phyloP scores from a whole-genome alignment of 2,888 invertebrate genomes.

The Oxyscelio sp. region DNA sequence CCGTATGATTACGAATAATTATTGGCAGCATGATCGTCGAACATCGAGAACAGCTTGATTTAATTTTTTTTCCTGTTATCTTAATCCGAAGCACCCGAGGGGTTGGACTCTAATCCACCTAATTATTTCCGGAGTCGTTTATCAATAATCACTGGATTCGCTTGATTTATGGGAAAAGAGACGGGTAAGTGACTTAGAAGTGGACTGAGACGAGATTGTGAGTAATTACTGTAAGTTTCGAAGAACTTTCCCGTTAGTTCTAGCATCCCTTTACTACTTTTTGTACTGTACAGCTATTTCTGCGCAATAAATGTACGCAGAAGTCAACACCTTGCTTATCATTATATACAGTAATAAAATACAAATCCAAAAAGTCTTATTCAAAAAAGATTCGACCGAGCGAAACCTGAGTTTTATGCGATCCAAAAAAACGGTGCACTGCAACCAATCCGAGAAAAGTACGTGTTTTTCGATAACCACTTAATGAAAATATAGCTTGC shows the following conservation, averaged over 20 bases:
- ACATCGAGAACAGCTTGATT: conserved; percentile 34
- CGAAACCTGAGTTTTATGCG: neutral
- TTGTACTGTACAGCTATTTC: neutral
- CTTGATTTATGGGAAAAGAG: conserved; percentile 11
- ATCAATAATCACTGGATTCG: conserved; percentile 22
- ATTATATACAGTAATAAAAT: neutral
- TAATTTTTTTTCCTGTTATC: conserved; percentile 42
- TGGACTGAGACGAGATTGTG: neutral
- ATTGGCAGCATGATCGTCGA: conserved; percentile 26
- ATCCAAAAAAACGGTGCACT: neutral
- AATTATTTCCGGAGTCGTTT: conserved; percentile 42
- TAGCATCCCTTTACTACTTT: too few relatives aligned
- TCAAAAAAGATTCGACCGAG: neutral
- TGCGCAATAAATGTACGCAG: too few relatives aligned
- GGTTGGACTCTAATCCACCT: conserved; percentile 14
- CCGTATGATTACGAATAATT: conserved; percentile 51
- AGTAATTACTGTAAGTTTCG: neutral
- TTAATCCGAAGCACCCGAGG: conserved; percentile 14
- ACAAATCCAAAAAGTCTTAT: neutral
- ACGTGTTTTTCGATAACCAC: neutral
- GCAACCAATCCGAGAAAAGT: neutral
- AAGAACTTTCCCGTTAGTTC: too few relatives aligned
- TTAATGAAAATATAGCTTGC: neutral
- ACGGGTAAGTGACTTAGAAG: neutral
- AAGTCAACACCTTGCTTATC: too few relatives aligned